Evolutionary conservation across 2,888 invertebrate genomes (phyloP).

Genomic region (Zygaena filipendulae): DNA sequence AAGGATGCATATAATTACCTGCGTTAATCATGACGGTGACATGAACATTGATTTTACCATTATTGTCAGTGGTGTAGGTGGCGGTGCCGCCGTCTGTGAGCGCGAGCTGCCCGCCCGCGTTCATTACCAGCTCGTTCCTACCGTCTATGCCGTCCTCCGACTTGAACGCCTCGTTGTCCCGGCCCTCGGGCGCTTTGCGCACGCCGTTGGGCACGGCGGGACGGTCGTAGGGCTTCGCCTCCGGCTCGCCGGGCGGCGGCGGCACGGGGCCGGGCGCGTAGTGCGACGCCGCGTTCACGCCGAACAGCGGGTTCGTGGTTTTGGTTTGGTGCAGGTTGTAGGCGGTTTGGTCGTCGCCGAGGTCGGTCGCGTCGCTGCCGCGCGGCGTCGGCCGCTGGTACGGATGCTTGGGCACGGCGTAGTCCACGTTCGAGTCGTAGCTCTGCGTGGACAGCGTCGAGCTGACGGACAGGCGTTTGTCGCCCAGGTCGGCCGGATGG

Average conservation of each 20-base stretch:
- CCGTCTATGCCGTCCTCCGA: slow-evolving; percentile 71
- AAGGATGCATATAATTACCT: slow-evolving; percentile 70
- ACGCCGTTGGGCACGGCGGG: slow-evolving; percentile 56
- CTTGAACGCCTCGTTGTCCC: slow-evolving; percentile 78
- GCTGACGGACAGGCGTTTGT: slow-evolving; percentile 52
- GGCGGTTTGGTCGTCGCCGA: slow-evolving; percentile 26
- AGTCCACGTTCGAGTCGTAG: slow-evolving; percentile 53
- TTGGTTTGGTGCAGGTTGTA: slow-evolving; percentile 35
- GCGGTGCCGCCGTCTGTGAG: slow-evolving; percentile 59
- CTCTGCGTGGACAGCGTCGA: slow-evolving; percentile 58
- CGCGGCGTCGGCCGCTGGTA: slow-evolving; percentile 36
- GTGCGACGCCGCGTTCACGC: slow-evolving; percentile 58
- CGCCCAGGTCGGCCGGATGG: too few species aligned
- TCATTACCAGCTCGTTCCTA: slow-evolving; percentile 60
- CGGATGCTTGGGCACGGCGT: slow-evolving; percentile 46
- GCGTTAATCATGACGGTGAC: slow-evolving; percentile 88
- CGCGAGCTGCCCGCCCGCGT: slow-evolving; percentile 57
- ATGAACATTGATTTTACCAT: slow-evolving; percentile 90
- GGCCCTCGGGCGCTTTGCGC: slow-evolving; percentile 82
- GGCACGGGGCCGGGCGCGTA: slow-evolving; percentile 44
- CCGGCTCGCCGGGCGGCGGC: slow-evolving; percentile 22
- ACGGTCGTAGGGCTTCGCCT: slow-evolving; percentile 41
- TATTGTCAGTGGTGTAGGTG: slow-evolving; percentile 77
- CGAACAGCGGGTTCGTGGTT: slow-evolving; percentile 53
- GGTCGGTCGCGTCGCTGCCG: slow-evolving; percentile 33